These are phyloP conservation scores for Xanthia togata DNA, from an alignment of 2,888 invertebrate species.

Conservation along the genomic window DNA sequence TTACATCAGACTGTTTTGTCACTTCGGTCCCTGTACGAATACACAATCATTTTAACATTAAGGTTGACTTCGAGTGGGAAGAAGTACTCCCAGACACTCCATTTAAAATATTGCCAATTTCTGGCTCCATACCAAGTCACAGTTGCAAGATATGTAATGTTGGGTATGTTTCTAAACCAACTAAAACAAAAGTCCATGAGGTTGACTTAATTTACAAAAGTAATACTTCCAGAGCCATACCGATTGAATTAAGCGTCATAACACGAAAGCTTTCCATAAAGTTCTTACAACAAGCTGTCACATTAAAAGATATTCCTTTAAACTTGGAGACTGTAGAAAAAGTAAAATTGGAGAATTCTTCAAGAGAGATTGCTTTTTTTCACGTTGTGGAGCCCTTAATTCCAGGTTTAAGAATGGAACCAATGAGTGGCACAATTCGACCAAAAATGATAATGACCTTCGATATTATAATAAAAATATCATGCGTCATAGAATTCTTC, in stretches of 20 bases:
- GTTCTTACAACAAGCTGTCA: slow-evolving; percentile 79
- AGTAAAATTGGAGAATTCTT: slow-evolving; percentile 88
- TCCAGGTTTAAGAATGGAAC: slow-evolving; percentile 87
- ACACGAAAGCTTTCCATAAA: slow-evolving; percentile 85
- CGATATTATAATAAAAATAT: slow-evolving; percentile 83
- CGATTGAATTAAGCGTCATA: slow-evolving; percentile 80
- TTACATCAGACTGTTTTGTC: slow-evolving; percentile 81
- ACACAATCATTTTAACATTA: slow-evolving; percentile 81
- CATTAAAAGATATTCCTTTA: slow-evolving; percentile 84
- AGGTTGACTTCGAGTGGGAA: slow-evolving; percentile 80
- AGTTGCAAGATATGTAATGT: slow-evolving; percentile 82
- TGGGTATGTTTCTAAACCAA: slow-evolving; percentile 77
- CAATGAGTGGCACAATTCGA: slow-evolving; percentile 87
- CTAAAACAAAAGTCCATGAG: slow-evolving; percentile 84
- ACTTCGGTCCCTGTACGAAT: slow-evolving; percentile 83
- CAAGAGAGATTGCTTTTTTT: slow-evolving; percentile 88
- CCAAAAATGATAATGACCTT: slow-evolving; percentile 87
- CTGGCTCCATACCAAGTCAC: slow-evolving; percentile 78
- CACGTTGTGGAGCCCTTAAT: slow-evolving; percentile 87
- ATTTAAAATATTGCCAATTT: slow-evolving; percentile 81
- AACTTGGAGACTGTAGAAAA: slow-evolving; percentile 83
- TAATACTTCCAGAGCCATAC: slow-evolving; percentile 68
- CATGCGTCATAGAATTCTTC: slow-evolving; percentile 83
- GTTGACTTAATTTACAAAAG: slow-evolving; percentile 77
- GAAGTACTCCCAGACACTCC: slow-evolving; percentile 79